A percentile compares a stretch with the other conserved stretches of the same genome.
phyloP scores from a whole-genome alignment of 2,888 invertebrate genomes.

The Diaperis boleti region DNA sequence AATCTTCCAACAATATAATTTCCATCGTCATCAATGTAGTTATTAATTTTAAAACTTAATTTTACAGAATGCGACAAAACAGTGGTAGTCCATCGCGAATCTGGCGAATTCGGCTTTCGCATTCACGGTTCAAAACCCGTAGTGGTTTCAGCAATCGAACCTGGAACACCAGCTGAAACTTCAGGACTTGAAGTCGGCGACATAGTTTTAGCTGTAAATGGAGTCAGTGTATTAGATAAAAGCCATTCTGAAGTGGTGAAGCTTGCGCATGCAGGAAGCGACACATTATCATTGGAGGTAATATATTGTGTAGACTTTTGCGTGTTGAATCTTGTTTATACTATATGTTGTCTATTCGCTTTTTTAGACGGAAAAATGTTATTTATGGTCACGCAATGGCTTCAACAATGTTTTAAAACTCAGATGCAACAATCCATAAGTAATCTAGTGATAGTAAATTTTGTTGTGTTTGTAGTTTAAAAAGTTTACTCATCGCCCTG shows the following conservation, averaged over 20 bases:
- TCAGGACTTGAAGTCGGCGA: conserved; percentile 95
- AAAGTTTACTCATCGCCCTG: too few species aligned
- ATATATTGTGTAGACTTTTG: conserved; percentile 45
- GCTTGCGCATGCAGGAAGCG: conserved; percentile 90
- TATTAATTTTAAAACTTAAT: conserved; percentile 8
- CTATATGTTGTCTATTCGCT: too few species aligned
- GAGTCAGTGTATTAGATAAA: conserved; percentile 89
- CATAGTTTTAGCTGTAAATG: conserved; percentile 92
- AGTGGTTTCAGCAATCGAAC: conserved; percentile 95
- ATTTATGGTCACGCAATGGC: too few species aligned
- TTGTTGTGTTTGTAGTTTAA: too few species aligned
- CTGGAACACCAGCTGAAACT: conserved; percentile 92
- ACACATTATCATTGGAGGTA: conserved; percentile 85
- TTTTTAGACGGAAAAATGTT: too few species aligned
- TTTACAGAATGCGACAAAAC: conserved; percentile 88
- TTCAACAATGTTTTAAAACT: too few species aligned
- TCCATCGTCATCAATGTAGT: too few species aligned
- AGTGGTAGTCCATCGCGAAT: conserved; percentile 83
- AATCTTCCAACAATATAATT: too few species aligned
- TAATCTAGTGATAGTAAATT: too few species aligned
- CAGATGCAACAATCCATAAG: too few species aligned
- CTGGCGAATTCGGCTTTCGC: conserved; percentile 94
- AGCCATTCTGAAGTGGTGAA: conserved; percentile 94
- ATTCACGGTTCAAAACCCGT: conserved; percentile 96
- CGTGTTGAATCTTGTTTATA: too few species aligned